phyloP scores from a whole-genome alignment of 2,113 vertebrate genomes.

The Ciconia maguari region DNA sequence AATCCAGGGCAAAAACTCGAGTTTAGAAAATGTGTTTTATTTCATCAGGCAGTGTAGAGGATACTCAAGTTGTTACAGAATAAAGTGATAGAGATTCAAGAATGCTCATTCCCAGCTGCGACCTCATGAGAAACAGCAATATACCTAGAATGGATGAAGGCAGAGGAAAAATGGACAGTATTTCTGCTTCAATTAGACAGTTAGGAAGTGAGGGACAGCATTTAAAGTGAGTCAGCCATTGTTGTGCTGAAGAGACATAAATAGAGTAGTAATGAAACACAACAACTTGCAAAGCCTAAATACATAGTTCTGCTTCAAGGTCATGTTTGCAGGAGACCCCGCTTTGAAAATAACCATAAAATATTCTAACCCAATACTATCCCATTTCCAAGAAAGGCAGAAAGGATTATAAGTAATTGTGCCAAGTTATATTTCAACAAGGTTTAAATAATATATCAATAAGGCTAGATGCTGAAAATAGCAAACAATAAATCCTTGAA shows the following conservation, averaged over 20 bases:
- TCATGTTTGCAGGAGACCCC: background rate
- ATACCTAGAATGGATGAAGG: background rate
- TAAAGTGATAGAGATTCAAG: background rate
- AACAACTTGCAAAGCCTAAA: background rate
- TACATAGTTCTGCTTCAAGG: background rate
- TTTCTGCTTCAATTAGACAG: background rate
- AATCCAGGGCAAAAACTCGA: background rate
- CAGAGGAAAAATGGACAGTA: background rate
- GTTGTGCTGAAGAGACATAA: background rate
- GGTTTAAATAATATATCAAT: background rate
- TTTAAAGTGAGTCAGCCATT: background rate
- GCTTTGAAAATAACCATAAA: background rate
- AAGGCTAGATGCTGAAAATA: background rate
- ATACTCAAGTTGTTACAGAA: background rate
- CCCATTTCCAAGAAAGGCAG: background rate
- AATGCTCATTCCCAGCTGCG: background rate
- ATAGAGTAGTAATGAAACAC: background rate
- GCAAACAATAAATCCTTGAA: background rate
- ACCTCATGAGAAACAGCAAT: background rate
- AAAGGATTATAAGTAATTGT: background rate
- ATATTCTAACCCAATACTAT: background rate
- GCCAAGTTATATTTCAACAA: background rate
- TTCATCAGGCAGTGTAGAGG: background rate
- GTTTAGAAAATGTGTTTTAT: background rate
- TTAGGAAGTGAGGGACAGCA: background rate